A percentile compares a stretch with the other conserved stretches of the same genome.
phyloP scores from a whole-genome alignment of 2,113 vertebrate species.

The Microcebus lehilahytsara region DNA sequence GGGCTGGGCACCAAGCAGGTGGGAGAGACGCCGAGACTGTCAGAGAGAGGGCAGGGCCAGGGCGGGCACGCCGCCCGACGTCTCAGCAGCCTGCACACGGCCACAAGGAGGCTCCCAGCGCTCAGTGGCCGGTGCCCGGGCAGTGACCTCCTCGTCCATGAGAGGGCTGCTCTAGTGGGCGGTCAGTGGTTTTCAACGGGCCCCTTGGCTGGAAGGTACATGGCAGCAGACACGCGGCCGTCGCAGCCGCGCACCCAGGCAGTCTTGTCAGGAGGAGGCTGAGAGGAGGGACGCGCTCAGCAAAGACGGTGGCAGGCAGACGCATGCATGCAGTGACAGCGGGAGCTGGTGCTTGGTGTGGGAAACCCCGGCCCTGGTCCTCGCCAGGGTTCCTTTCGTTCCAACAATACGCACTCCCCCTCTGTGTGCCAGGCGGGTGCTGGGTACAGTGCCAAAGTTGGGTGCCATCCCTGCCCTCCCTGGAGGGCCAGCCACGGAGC shows the following conservation, averaged over 20 bases:
- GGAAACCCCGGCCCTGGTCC: background rate
- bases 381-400: accelerated
- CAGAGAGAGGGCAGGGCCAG: accelerated
- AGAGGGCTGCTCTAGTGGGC: too few relatives aligned
- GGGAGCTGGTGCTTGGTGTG: background rate
- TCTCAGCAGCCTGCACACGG: accelerated
- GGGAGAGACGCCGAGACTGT: accelerated
- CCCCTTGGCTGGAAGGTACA: accelerated
- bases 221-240: accelerated
- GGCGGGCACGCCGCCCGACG: accelerated
- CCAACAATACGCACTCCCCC: accelerated
- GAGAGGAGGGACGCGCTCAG: accelerated
- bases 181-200: accelerated
- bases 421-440: background rate
- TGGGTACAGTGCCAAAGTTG: accelerated
- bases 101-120: accelerated
- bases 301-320: background rate
- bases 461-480: accelerated
- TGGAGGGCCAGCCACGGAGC: accelerated
- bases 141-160: accelerated
- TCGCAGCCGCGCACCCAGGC: accelerated
- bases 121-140: accelerated
- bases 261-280: accelerated
- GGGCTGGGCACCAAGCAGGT: background rate
- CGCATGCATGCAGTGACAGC: accelerated